These are phyloP conservation scores for Chaetogeoica ovagalla DNA, from an alignment of 2,888 invertebrate genomes.

Conservation along the genomic window DNA sequence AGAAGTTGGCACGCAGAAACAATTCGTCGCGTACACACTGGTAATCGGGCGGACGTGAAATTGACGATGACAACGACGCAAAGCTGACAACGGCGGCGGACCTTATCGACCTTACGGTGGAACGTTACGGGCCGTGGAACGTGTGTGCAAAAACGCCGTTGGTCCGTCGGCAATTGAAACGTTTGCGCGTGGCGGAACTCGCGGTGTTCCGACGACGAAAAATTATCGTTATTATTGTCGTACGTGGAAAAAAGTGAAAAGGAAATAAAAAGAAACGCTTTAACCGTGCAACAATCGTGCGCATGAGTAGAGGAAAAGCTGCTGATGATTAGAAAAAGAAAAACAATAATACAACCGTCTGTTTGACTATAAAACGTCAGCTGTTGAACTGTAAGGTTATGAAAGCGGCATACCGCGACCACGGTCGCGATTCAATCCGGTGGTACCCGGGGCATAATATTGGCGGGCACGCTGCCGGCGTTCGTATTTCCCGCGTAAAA, in stretches of 20 bases:
- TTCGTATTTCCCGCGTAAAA: background rate
- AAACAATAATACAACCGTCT: constrained; percentile 44
- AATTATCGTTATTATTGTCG: background rate
- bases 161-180: background rate
- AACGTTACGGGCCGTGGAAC: background rate
- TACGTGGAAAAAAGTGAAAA: background rate
- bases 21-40: background rate
- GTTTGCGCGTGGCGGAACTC: background rate
- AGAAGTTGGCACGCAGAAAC: background rate
- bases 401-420: constrained; percentile 37
- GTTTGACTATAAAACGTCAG: constrained; percentile 25
- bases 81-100: background rate
- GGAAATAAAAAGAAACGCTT: constrained; percentile 59
- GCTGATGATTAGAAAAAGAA: constrained; percentile 36
- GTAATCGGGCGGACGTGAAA: too few relatives aligned
- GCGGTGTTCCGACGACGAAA: background rate
- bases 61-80: too few relatives aligned
- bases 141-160: background rate
- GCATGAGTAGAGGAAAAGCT: constrained; percentile 38
- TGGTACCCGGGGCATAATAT: background rate
- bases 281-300: background rate
- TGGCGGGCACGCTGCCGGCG: constrained; percentile 10
- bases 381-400: constrained; percentile 41
- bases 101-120: background rate
- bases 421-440: background rate